These are phyloP conservation scores for Aphelinus certus DNA, from an alignment of 1,140 invertebrate species.

Conservation along the genomic window DNA sequence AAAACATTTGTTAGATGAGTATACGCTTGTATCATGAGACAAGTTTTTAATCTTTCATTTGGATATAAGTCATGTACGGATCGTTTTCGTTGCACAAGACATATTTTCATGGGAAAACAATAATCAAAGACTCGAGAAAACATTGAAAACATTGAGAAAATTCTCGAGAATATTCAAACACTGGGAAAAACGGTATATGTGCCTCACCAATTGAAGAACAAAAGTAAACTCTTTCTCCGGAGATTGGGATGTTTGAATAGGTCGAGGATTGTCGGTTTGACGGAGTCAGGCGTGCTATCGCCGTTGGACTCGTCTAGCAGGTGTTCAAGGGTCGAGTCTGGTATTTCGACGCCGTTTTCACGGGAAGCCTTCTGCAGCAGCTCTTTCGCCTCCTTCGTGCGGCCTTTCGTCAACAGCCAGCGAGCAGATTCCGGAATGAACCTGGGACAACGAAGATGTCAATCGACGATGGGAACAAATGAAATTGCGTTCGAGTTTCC, in stretches of 20 bases:
- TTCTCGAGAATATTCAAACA: too few species aligned
- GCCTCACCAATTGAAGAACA: conserved; percentile 80
- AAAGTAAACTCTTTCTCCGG: conserved; percentile 74
- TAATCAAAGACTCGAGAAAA: too few species aligned
- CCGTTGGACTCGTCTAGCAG: conserved; percentile 64
- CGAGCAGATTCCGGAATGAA: conserved; percentile 85
- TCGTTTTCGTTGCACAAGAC: too few species aligned
- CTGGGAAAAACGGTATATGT: too few species aligned
- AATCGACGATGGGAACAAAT: background rate
- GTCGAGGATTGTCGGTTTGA: conserved; percentile 71
- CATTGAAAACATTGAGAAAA: too few species aligned
- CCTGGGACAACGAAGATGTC: conserved; percentile 55
- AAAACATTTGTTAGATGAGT: too few species aligned
- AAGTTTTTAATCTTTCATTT: too few species aligned
- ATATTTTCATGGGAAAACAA: too few species aligned
- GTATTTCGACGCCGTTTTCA: conserved; percentile 72
- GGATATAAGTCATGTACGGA: too few species aligned
- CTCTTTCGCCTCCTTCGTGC: conserved; percentile 74
- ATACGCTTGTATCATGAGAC: too few species aligned
- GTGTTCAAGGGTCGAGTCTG: conserved; percentile 67
- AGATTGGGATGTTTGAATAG: conserved; percentile 78
- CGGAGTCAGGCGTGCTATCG: conserved; percentile 60
- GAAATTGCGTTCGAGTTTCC: too few species aligned
- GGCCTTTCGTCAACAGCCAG: conserved; percentile 83
- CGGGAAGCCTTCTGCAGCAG: conserved; percentile 76